Conservation (phyloP, 2,797 vertebrate species). For the Halcyon leucocephala region DNA sequence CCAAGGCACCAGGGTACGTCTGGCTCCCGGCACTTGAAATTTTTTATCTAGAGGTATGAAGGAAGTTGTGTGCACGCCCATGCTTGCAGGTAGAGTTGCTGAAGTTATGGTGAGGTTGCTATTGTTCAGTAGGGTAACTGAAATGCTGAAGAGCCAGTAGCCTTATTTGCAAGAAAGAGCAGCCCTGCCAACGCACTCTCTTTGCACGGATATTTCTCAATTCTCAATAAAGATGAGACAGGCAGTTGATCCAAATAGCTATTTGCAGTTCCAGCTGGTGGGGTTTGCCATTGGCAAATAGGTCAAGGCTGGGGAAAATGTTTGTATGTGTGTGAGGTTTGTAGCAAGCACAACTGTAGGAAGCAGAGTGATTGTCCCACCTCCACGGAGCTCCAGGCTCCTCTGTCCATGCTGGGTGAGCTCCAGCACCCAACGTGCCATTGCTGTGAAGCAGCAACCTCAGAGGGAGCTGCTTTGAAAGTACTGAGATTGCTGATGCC, state of each 20-base stretch:
- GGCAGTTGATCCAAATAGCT: neutral
- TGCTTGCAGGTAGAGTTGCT: neutral
- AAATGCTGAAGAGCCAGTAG: neutral
- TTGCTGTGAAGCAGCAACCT: neutral
- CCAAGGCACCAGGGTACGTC: accelerated
- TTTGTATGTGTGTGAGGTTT: neutral
- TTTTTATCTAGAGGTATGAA: neutral
- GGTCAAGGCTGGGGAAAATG: neutral
- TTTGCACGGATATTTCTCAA: neutral
- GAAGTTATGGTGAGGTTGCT: neutral
- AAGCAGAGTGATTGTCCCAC: neutral
- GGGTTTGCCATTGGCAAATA: neutral
- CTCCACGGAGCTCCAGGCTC: neutral
- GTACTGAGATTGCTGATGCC: conserved; percentile 7
- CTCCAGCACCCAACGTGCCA: neutral
- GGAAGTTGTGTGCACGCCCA: neutral
- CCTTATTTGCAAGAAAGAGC: neutral
- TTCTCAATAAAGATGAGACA: neutral
- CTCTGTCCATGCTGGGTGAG: neutral
- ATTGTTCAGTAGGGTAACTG: neutral
- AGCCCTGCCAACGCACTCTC: neutral
- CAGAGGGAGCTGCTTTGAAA: neutral
- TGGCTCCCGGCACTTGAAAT: neutral
- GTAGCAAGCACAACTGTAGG: neutral
- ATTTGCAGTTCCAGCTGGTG: neutral